A percentile compares a stretch with the other conserved stretches of the same genome.
phyloP scores from a whole-genome alignment of 2,888 invertebrate genomes.

The Bruchidius siliquastri region DNA sequence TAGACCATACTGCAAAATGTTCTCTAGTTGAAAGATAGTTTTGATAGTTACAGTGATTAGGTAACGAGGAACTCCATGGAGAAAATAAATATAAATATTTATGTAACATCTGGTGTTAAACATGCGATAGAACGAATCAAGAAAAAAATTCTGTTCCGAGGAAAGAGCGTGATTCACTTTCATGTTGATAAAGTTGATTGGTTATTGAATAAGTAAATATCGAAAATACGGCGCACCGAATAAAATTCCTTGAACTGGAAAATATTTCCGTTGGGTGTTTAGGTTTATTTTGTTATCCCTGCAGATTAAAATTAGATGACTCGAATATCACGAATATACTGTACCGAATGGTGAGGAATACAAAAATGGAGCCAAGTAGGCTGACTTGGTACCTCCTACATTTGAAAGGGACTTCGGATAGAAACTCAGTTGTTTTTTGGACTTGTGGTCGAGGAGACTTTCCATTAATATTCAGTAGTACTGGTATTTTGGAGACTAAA shows the following conservation, averaged over 20 bases:
- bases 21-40: too few relatives aligned
- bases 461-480: too few relatives aligned
- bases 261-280: neutral
- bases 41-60: too few relatives aligned
- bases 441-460: too few relatives aligned
- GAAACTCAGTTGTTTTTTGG: too few relatives aligned
- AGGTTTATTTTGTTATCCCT: neutral
- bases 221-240: neutral
- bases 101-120: neutral
- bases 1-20: too few relatives aligned
- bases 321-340: neutral
- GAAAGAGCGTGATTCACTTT: neutral
- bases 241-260: neutral
- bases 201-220: neutral
- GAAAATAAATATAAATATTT: neutral
- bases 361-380: neutral
- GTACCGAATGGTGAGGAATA: neutral
- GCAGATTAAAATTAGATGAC: neutral
- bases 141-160: neutral
- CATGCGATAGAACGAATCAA: neutral
- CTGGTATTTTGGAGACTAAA: too few relatives aligned
- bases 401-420: too few relatives aligned
- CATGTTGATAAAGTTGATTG: neutral
- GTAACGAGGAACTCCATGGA: neutral
- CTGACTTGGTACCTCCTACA: too few relatives aligned